phyloP scores from a whole-genome alignment of 2,797 vertebrate genomes.

The Gallirallus australis region DNA sequence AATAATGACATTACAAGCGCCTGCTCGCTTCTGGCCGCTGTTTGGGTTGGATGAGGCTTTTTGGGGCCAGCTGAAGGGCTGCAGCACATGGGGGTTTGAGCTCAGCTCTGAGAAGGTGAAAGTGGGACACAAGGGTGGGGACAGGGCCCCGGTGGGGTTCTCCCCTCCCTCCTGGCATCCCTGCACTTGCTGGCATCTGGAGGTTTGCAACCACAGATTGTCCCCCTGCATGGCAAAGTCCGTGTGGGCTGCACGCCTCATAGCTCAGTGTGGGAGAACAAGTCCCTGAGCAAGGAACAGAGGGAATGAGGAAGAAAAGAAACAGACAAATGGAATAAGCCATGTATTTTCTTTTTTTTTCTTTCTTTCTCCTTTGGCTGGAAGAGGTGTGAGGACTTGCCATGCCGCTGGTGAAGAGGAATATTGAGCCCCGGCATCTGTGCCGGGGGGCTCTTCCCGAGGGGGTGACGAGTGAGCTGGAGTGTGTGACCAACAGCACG shows the following conservation, averaged over 20 bases:
- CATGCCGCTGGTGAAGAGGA: conserved; percentile 93
- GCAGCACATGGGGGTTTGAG: neutral
- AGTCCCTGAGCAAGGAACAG: neutral
- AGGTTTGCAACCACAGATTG: neutral
- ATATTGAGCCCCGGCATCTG: conserved; percentile 90
- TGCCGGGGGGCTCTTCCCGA: conserved; percentile 90
- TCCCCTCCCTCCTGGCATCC: neutral
- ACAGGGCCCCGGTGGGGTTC: neutral
- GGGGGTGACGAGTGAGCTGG: conserved; percentile 90
- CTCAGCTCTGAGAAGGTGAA: neutral
- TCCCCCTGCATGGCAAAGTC: neutral
- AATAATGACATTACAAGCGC: conserved; percentile 40
- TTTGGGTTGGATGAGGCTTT: neutral
- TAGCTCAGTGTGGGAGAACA: accelerated
- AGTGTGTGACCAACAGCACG: conserved; percentile 94
- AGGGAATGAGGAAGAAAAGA: neutral
- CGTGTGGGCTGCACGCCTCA: accelerated
- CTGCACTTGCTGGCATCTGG: accelerated
- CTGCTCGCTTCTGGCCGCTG: neutral
- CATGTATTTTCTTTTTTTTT: accelerated
- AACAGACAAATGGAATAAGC: accelerated
- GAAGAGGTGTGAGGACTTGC: neutral
- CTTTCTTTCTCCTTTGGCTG: neutral
- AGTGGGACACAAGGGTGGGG: neutral
- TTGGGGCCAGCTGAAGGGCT: neutral